phyloP scores from a whole-genome alignment of 2,888 invertebrate genomes.

The Chaetoderma sp. region DNA sequence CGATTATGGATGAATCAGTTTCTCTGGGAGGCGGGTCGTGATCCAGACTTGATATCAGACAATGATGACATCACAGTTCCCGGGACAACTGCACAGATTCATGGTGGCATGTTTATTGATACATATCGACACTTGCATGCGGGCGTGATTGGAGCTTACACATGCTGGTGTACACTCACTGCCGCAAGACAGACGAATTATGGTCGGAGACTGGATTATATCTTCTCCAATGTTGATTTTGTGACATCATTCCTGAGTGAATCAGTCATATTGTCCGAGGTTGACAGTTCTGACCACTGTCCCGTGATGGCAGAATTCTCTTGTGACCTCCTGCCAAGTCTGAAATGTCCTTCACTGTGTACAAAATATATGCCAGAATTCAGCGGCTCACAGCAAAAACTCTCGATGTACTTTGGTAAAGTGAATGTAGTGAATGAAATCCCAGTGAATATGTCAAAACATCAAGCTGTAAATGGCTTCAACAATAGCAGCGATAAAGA shows the following conservation, averaged over 20 bases:
- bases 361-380: constrained; percentile 71
- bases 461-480: not conserved
- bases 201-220: constrained; percentile 72
- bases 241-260: constrained; percentile 42
- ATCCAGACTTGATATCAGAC: constrained; percentile 36
- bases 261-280: constrained; percentile 58
- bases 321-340: constrained; percentile 47
- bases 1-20: constrained; percentile 68
- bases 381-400: constrained; percentile 66
- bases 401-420: constrained; percentile 58
- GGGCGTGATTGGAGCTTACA: constrained; percentile 66
- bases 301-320: constrained; percentile 69
- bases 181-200: constrained; percentile 71
- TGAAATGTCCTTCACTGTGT: constrained; percentile 67
- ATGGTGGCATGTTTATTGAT: constrained; percentile 68
- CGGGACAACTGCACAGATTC: constrained; percentile 37
- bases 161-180: constrained; percentile 71
- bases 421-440: constrained; percentile 8
- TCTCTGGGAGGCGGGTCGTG: constrained; percentile 48
- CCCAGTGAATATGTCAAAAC: not conserved
- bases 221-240: constrained; percentile 65
- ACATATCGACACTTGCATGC: constrained; percentile 71
- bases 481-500: not conserved
- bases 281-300: constrained; percentile 72
- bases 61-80: constrained; percentile 26